Evolutionary conservation across 2,888 invertebrate genomes (phyloP).

Genomic region (Vesta saturnalis): DNA sequence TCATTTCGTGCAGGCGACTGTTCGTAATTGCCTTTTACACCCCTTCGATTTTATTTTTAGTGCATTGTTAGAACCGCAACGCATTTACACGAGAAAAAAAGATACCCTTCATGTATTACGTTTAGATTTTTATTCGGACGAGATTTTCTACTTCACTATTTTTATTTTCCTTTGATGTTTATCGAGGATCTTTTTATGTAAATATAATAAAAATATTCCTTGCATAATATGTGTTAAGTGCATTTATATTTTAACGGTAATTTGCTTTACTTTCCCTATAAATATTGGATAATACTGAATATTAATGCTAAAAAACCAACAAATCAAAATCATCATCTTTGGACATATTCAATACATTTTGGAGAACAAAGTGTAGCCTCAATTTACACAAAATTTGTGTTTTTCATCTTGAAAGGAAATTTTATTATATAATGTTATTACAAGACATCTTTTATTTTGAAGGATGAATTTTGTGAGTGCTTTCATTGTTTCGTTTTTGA

Average conservation of each 20-base stretch:
- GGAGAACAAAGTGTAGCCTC: neutral
- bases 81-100: neutral
- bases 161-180: neutral
- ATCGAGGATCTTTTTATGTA: neutral
- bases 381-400: neutral
- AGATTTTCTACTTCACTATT: neutral
- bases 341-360: too few relatives aligned
- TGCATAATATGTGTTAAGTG: neutral
- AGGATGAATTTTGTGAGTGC: too few relatives aligned
- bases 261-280: neutral
- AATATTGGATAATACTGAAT: neutral
- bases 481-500: neutral
- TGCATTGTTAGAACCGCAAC: neutral
- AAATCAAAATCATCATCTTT: too few relatives aligned
- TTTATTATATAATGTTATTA: constrained; percentile 4
- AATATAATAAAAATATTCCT: neutral
- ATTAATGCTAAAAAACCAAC: neutral
- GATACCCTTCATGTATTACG: neutral
- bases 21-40: neutral
- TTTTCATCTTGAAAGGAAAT: neutral
- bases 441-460: neutral
- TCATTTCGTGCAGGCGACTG: neutral
- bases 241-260: neutral
- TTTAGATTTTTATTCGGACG: neutral
- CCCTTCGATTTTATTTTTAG: constrained; percentile 1